Evolutionary conservation across 2,113 vertebrate genomes (phyloP), one percentile per base, ranked within the genome.

Genomic region (Symphodus melops): DNA sequence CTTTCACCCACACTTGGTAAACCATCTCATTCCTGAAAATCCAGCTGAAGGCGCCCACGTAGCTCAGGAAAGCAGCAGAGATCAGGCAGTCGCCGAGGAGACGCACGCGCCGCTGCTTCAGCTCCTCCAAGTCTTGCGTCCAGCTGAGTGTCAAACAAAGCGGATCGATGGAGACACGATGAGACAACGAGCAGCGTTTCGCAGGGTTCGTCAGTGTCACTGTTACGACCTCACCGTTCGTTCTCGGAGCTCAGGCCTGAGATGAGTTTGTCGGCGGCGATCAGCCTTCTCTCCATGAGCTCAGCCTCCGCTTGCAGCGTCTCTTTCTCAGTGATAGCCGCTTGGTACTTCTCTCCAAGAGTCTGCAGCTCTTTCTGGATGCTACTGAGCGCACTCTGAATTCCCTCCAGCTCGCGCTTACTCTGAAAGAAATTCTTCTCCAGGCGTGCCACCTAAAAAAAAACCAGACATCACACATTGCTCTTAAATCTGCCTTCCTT

Each of bases 241-340:
- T 98, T 99, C 82, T 99, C 98, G 0, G 96, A 98, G 56, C 96
- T 96, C 65, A 99, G 92, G 13, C 97, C 98, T 0, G 93, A 95
- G 9, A 99, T 97, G 59, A 99, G 96, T 73, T 98, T 99, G 91
- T 97, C 98, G 0, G 98, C 98, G 0, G 97, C 97, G 0, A 94
- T 86, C 21, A 99, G 93, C 73, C 97, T 94, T 57, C 96, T 93
- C 89, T 98, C 96, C 97, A 98, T 99, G 76, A 99, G 75, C 76
- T 98, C 96, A 0, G 97, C 97, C 86, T 97, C 97, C 53, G 96
- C 96, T 86, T 98, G 96, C 60, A 99, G 94, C 74, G 94, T 90
- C 65, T 95, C 94, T 76, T 97, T 98, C 65, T 98, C 97, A 13
- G 51, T 60, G 59, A 96, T 95, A 68, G 97, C 97, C 0, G 86